phyloP scores from a whole-genome alignment of 2,113 vertebrate species.

The Terrapene triunguis region DNA sequence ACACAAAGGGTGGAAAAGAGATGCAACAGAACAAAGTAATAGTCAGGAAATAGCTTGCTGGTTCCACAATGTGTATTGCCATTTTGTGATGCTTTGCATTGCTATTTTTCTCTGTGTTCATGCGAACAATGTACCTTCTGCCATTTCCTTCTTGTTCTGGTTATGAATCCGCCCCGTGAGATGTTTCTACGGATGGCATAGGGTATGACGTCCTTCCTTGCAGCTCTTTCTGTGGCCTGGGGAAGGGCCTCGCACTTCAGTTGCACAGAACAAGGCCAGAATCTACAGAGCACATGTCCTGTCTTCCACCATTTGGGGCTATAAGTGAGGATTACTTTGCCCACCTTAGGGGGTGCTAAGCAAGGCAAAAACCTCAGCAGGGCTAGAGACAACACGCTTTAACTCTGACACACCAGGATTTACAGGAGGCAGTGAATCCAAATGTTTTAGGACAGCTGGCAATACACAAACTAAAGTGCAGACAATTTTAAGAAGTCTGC shows the following conservation, averaged over 20 bases:
- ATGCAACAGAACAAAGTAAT: neutral
- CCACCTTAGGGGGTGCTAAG: neutral
- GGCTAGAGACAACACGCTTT: neutral
- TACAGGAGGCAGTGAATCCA: neutral
- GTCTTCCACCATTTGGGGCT: neutral
- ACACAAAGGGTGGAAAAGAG: fast-evolving
- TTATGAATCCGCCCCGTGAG: fast-evolving
- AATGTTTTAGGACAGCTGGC: fast-evolving
- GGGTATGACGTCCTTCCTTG: neutral
- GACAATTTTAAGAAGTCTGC: no score
- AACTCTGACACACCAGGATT: fast-evolving
- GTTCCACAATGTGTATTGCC: neutral
- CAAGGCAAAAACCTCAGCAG: neutral
- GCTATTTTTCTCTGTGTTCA: neutral
- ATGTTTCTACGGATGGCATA: fast-evolving
- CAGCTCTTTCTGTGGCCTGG: neutral
- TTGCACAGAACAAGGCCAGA: neutral
- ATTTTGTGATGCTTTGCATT: neutral
- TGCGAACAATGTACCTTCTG: neutral
- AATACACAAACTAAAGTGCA: neutral
- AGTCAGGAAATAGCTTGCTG: neutral
- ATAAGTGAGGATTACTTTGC: neutral
- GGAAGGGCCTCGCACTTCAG: no score
- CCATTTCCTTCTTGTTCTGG: neutral
- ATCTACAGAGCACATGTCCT: neutral